phyloP scores from a whole-genome alignment of 2,888 invertebrate species.

The Mythimna albipuncta region DNA sequence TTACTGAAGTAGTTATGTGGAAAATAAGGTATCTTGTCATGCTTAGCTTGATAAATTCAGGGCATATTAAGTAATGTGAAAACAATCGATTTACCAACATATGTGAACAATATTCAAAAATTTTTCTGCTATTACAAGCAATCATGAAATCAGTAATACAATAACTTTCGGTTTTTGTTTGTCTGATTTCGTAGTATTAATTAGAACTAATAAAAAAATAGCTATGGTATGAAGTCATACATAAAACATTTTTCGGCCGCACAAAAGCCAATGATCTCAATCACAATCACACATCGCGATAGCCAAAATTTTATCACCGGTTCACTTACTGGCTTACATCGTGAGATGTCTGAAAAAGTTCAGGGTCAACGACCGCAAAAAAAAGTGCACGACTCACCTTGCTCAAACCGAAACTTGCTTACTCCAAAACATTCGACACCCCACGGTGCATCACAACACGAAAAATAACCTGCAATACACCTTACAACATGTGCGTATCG shows the following conservation, averaged over 20 bases:
- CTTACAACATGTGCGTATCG: constrained; percentile 73
- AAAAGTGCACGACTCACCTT: constrained; percentile 80
- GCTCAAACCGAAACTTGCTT: constrained; percentile 82
- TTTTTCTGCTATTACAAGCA: background rate
- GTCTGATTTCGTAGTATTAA: background rate
- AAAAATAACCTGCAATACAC: constrained; percentile 70
- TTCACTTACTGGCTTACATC: constrained; percentile 32
- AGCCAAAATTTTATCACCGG: constrained; percentile 43
- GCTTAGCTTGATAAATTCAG: too few relatives aligned
- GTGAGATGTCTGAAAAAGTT: constrained; percentile 64
- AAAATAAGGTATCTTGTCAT: too few relatives aligned
- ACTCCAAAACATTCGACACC: constrained; percentile 76
- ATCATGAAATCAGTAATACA: background rate
- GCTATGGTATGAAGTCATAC: background rate
- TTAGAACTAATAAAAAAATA: background rate
- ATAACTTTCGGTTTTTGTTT: background rate
- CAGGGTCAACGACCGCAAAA: constrained; percentile 76
- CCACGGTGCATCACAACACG: constrained; percentile 82
- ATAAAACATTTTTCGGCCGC: constrained; percentile 5
- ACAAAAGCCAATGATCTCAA: constrained; percentile 24
- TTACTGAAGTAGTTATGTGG: too few relatives aligned
- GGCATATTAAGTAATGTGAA: background rate
- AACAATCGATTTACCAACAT: background rate
- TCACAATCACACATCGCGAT: constrained; percentile 24
- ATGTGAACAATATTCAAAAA: background rate